These are phyloP conservation scores for Scytalopus superciliaris DNA, from an alignment of 2,113 vertebrate species.

Conservation along the genomic window DNA sequence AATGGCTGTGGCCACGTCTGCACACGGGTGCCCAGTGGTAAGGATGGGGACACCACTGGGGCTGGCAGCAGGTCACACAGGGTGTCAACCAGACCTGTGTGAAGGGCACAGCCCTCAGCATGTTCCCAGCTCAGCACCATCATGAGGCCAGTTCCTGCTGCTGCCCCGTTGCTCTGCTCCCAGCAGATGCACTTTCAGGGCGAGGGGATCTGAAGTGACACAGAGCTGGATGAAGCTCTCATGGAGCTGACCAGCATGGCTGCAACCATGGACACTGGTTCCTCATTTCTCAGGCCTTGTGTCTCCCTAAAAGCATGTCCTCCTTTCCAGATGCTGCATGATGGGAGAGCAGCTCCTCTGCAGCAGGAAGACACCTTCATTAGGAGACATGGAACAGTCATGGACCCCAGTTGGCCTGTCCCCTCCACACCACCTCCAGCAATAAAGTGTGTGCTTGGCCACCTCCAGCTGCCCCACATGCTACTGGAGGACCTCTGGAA, in stretches of 20 bases:
- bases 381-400: fast-evolving
- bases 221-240: fast-evolving
- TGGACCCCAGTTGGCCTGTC: background rate
- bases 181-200: background rate
- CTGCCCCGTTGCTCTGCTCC: background rate
- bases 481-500: background rate
- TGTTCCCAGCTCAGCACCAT: background rate
- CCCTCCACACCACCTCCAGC: background rate
- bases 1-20: background rate
- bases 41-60: background rate
- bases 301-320: background rate
- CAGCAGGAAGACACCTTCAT: background rate
- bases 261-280: fast-evolving
- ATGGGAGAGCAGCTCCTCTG: background rate
- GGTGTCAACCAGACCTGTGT: background rate
- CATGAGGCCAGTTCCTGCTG: background rate
- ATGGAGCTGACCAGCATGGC: background rate
- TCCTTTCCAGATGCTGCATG: background rate
- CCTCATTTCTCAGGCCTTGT: fast-evolving
- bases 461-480: background rate
- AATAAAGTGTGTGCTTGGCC: background rate
- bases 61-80: background rate
- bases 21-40: background rate
- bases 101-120: background rate
- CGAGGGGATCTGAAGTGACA: fast-evolving